phyloP scores from a whole-genome alignment of 2,888 invertebrate species.

The Eucera pruinosa region DNA sequence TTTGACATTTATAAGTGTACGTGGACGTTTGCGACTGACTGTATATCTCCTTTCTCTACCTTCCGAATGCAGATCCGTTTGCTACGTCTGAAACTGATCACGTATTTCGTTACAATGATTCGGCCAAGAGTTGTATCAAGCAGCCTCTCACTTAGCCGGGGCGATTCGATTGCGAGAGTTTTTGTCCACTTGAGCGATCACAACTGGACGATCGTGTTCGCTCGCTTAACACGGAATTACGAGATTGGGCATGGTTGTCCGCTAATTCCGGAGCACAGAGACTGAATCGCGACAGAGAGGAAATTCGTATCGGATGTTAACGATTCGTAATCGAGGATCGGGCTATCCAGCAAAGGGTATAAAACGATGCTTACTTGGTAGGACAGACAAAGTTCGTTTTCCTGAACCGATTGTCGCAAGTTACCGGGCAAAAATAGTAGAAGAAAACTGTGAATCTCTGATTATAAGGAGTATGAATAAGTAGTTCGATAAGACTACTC shows the following conservation, averaged over 20 bases:
- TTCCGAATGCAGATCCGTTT: too few relatives aligned
- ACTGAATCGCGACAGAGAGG: slow-evolving; percentile 9
- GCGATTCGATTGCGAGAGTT: slow-evolving; percentile 19
- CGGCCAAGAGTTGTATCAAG: not conserved
- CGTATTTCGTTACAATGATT: slow-evolving; percentile 7
- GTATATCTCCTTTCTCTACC: too few relatives aligned
- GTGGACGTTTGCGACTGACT: too few relatives aligned
- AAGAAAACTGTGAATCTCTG: not conserved
- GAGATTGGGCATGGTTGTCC: not conserved
- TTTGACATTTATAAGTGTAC: too few relatives aligned
- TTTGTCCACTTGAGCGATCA: slow-evolving; percentile 12
- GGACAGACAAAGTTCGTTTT: slow-evolving; percentile 13
- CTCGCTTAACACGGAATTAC: slow-evolving; percentile 33
- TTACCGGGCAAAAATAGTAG: too few relatives aligned
- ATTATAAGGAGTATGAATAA: too few relatives aligned
- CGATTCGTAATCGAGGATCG: slow-evolving; percentile 28
- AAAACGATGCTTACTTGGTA: slow-evolving; percentile 14
- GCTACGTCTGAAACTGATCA: not conserved
- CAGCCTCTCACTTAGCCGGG: not conserved
- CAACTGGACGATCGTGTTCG: slow-evolving; percentile 15
- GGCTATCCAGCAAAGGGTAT: not conserved
- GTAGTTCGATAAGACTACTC: too few relatives aligned
- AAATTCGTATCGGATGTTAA: slow-evolving; percentile 43
- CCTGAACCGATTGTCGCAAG: too few relatives aligned
- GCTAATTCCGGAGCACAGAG: slow-evolving; percentile 22